A percentile compares a stretch with the other conserved stretches of the same genome.
Evolutionary conservation across 2,113 vertebrate genomes (phyloP).

Genomic region (Nansenia antarctica): DNA sequence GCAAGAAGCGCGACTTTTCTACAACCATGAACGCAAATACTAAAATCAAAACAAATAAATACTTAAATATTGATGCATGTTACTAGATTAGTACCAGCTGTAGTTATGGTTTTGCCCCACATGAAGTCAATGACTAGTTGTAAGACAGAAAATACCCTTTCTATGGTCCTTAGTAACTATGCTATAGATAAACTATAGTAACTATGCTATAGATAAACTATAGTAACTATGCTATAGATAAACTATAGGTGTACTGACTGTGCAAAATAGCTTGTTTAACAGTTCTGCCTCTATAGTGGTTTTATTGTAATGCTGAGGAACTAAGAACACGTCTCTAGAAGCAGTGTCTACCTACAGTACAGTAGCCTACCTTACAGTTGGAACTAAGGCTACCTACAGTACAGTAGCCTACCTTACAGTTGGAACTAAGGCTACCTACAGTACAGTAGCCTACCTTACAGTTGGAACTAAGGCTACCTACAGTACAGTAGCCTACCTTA

Average conservation of each 20-base stretch:
- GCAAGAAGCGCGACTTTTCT: conserved; percentile 1
- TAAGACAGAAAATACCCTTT: too few species aligned
- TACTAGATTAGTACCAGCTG: conserved; percentile 15
- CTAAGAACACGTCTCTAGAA: conserved; percentile 4
- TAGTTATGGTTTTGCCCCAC: conserved; percentile 3
- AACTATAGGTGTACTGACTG: neutral
- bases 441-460: neutral
- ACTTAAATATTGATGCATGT: conserved; percentile 59
- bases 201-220: conserved; percentile 30
- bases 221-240: too few species aligned
- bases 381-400: neutral
- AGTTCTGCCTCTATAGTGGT: conserved; percentile 47
- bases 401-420: neutral
- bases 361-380: neutral
- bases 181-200: conserved; percentile 6
- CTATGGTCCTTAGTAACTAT: too few species aligned
- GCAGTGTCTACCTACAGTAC: neutral
- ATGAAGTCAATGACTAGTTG: conserved; percentile 2
- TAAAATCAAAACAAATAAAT: too few species aligned
- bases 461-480: neutral
- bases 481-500: neutral
- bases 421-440: neutral
- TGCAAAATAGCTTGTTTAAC: conserved; percentile 10
- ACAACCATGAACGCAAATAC: conserved; percentile 20
- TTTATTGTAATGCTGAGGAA: conserved; percentile 20